Conservation (phyloP, 2,113 vertebrate species). For the Cricetomys ansorgei region DNA sequence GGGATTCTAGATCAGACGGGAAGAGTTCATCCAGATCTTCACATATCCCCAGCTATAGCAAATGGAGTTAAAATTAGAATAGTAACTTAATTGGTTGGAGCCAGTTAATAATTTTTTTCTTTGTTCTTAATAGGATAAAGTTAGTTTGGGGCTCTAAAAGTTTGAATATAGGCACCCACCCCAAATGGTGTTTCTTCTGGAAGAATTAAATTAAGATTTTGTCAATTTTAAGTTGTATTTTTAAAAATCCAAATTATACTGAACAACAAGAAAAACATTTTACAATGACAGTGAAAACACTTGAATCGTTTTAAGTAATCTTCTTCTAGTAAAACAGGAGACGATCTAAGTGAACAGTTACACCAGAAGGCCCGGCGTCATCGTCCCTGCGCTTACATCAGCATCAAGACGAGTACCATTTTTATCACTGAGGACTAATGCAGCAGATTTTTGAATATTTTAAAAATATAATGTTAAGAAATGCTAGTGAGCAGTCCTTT, state of each 20-base stretch:
- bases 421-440: background rate
- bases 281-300: background rate
- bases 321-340: background rate
- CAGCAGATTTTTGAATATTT: background rate
- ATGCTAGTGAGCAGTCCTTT: background rate
- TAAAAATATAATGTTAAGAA: background rate
- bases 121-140: background rate
- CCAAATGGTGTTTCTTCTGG: background rate
- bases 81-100: background rate
- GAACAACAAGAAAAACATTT: background rate
- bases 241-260: background rate
- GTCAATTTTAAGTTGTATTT: background rate
- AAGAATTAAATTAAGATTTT: background rate
- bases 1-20: background rate
- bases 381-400: background rate
- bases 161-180: too few species aligned
- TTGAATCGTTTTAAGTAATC: background rate
- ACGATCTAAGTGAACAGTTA: background rate
- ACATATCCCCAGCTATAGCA: background rate
- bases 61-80: background rate
- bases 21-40: background rate
- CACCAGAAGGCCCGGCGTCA: background rate
- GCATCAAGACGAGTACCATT: background rate
- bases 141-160: background rate
- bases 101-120: background rate